Percentiles rank a stretch among this genome's conserved stretches.
Conservation (phyloP, 2,797 vertebrate species). For the Chrysocyon brachyurus region DNA sequence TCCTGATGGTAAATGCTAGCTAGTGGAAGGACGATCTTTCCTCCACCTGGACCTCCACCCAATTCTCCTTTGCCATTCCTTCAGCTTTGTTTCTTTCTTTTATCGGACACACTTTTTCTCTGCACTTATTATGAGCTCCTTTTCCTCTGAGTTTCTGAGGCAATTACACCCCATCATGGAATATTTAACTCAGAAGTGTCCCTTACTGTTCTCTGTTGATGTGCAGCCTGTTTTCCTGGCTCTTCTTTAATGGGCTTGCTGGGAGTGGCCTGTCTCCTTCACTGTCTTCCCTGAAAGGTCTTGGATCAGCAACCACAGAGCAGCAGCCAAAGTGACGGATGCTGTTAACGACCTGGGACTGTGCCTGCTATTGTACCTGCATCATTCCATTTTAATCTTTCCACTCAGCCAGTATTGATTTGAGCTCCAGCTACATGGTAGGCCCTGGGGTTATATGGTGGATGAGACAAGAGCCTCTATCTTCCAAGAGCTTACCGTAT, state of each 20-base stretch:
- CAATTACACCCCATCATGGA: not conserved
- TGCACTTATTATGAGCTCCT: constrained; percentile 23
- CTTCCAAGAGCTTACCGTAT: not conserved
- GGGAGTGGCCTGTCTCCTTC: not conserved
- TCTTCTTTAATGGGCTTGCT: not conserved
- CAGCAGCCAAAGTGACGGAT: not conserved
- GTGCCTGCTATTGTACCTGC: not conserved
- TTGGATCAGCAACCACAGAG: not conserved
- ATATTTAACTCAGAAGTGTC: not conserved
- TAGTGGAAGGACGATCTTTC: no score
- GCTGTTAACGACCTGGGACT: not conserved
- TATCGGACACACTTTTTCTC: not conserved
- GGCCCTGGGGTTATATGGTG: not conserved
- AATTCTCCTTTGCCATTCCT: not conserved
- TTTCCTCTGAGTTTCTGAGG: constrained; percentile 4
- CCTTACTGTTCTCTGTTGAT: not conserved
- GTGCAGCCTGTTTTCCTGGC: not conserved
- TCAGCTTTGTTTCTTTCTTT: not conserved
- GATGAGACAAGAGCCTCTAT: not conserved
- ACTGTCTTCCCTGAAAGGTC: not conserved
- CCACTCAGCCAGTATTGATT: not conserved
- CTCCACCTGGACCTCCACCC: not conserved
- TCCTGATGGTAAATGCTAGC: not conserved
- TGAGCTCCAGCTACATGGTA: not conserved
- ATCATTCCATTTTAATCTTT: not conserved